phyloP scores from a whole-genome alignment of 2,888 invertebrate genomes.

The Exocentrus adspersus region DNA sequence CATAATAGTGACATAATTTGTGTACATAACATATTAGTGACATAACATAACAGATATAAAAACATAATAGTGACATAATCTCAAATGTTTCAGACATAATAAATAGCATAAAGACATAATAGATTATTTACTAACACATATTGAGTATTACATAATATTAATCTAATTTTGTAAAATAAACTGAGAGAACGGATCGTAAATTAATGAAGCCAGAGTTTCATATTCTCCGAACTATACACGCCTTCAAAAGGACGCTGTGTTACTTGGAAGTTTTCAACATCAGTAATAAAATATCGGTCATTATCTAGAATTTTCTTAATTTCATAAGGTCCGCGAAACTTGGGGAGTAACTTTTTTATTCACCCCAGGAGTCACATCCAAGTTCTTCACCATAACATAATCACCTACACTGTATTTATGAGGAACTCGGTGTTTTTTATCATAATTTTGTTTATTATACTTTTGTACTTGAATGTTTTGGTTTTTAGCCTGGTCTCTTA shows the following conservation, averaged over 20 bases:
- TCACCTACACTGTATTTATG: slow-evolving; percentile 28
- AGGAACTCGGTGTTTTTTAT: slow-evolving; percentile 6
- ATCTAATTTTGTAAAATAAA: too few species aligned
- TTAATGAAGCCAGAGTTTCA: too few species aligned
- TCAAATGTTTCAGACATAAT: too few species aligned
- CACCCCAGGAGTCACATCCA: slow-evolving; percentile 33
- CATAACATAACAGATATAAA: too few species aligned
- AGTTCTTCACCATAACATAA: slow-evolving; percentile 38
- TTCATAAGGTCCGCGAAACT: slow-evolving; percentile 41
- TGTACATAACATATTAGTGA: too few species aligned
- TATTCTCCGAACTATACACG: too few species aligned
- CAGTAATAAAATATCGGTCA: slow-evolving; percentile 38
- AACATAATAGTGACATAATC: too few species aligned
- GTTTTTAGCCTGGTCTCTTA: slow-evolving; percentile 6
- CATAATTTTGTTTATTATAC: slow-evolving; percentile 25
- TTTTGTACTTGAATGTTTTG: slow-evolving; percentile 11
- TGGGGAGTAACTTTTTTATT: slow-evolving; percentile 41
- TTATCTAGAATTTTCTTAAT: slow-evolving; percentile 37
- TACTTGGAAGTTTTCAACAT: slow-evolving; percentile 1
- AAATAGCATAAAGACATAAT: too few species aligned
- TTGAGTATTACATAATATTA: too few species aligned
- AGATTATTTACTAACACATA: too few species aligned
- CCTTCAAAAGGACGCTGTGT: background rate
- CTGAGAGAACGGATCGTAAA: too few species aligned
- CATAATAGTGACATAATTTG: too few species aligned